phyloP scores from a whole-genome alignment of 2,797 vertebrate genomes.

The Schizopygopsis pylzovi region DNA sequence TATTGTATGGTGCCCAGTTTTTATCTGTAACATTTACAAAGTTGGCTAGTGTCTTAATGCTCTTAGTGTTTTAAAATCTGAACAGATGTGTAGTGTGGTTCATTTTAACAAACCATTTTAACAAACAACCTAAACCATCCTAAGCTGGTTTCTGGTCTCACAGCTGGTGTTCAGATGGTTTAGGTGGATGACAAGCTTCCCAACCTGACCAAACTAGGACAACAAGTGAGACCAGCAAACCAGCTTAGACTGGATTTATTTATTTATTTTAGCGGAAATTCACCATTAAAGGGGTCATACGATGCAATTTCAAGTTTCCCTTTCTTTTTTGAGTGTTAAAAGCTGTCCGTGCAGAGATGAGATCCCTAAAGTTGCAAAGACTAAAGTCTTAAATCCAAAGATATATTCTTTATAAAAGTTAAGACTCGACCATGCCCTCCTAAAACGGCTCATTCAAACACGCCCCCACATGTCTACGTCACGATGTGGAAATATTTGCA shows the following conservation, averaged over 20 bases:
- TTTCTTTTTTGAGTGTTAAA: too few species aligned
- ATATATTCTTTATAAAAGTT: too few species aligned
- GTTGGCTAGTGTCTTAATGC: neutral
- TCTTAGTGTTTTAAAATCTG: constrained; percentile 2
- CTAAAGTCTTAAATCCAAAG: too few species aligned
- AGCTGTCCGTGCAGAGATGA: too few species aligned
- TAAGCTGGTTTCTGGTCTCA: neutral
- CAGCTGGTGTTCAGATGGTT: neutral
- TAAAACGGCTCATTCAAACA: too few species aligned
- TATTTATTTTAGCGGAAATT: neutral
- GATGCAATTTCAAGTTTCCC: too few species aligned
- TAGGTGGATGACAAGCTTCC: neutral
- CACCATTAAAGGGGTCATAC: neutral
- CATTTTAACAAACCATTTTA: neutral
- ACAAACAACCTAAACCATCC: neutral
- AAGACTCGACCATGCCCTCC: too few species aligned
- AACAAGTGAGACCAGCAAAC: neutral
- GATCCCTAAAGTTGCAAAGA: too few species aligned
- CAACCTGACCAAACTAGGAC: neutral
- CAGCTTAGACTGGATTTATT: neutral
- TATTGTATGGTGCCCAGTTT: neutral
- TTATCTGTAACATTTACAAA: neutral
- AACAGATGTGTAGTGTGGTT: neutral
- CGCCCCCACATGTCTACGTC: too few species aligned
- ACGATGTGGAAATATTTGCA: too few species aligned